Percentiles rank a stretch among this genome's conserved stretches.
phyloP scores from a whole-genome alignment of 2,113 vertebrate species.

The Chlamydotis undulata region DNA sequence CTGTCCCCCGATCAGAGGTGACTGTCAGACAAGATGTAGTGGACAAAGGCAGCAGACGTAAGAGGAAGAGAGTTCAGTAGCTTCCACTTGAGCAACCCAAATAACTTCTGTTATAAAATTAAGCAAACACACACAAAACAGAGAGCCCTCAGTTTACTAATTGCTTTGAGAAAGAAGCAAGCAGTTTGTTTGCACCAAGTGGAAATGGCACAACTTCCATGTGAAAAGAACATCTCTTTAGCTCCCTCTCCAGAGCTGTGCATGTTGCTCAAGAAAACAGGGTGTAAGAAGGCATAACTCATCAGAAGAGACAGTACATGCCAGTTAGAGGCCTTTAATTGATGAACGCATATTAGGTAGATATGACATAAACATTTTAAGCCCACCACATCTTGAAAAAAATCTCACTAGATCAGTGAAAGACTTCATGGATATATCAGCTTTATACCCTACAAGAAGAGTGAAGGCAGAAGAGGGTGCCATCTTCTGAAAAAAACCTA shows the following conservation, averaged over 20 bases:
- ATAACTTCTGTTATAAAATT: not conserved
- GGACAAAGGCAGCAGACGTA: not conserved
- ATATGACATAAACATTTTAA: not conserved
- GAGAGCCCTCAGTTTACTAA: not conserved
- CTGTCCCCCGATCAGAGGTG: not conserved
- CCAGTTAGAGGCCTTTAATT: not conserved
- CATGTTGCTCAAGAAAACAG: not conserved
- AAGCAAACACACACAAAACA: not conserved
- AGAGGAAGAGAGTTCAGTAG: not conserved
- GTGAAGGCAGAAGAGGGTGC: not conserved
- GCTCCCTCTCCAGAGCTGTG: not conserved
- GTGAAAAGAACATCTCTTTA: not conserved
- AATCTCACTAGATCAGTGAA: not conserved
- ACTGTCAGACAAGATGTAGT: not conserved
- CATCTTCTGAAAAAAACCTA: not conserved
- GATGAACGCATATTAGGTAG: not conserved
- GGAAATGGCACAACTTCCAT: not conserved
- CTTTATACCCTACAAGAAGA: not conserved
- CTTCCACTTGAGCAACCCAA: not conserved
- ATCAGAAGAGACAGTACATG: not conserved
- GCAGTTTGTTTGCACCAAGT: not conserved
- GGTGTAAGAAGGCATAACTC: not conserved
- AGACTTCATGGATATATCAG: not conserved
- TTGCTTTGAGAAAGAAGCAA: not conserved
- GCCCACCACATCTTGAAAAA: not conserved